Evolutionary conservation across 2,113 vertebrate species (phyloP).

Genomic region (Agapornis roseicollis): DNA sequence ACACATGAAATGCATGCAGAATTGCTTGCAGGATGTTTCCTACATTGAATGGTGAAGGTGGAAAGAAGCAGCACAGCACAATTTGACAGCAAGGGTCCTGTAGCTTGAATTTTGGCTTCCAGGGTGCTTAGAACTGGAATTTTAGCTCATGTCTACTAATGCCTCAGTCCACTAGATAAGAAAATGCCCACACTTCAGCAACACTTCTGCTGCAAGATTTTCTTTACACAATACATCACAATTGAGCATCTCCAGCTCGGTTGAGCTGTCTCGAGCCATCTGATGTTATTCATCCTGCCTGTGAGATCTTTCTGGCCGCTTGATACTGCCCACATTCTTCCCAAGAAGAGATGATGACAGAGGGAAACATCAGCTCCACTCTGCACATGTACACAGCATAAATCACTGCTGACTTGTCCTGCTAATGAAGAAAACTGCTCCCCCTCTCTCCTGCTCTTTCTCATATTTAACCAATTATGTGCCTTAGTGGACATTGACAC

Average conservation of each 20-base stretch:
- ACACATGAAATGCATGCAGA: background rate
- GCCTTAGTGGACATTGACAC: background rate
- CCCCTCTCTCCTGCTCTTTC: background rate
- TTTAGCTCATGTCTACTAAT: background rate
- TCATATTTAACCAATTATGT: background rate
- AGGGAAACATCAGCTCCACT: background rate
- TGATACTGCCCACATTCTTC: background rate
- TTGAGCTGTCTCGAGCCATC: background rate
- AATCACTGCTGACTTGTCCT: background rate
- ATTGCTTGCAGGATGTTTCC: background rate
- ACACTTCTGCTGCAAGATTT: background rate
- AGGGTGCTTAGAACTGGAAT: background rate
- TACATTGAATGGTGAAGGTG: background rate
- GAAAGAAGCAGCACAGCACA: background rate
- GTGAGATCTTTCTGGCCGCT: background rate
- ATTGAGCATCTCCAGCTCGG: background rate
- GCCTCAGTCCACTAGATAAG: background rate
- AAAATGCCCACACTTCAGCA: background rate
- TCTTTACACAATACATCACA: background rate
- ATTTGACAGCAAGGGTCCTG: background rate
- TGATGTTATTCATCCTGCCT: constrained; percentile 11
- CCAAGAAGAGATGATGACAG: background rate
- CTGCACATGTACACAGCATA: background rate
- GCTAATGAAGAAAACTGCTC: background rate
- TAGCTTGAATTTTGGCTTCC: background rate